Percentiles rank a stretch among this genome's conserved stretches.
Evolutionary conservation across 2,113 vertebrate genomes (phyloP).

Genomic region (Raphicerus campestris): DNA sequence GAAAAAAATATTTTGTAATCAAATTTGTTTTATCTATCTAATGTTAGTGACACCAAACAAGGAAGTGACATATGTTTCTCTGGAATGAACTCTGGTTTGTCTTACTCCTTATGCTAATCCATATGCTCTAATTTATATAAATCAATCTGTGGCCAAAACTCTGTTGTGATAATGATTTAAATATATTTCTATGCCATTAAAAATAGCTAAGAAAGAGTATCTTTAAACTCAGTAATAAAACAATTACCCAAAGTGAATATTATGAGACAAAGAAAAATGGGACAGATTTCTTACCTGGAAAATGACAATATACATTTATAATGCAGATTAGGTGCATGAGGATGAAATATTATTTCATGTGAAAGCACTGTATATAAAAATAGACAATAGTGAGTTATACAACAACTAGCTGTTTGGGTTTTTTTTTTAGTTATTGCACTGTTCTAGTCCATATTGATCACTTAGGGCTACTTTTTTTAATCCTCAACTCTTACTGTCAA

Average conservation of each 20-base stretch:
- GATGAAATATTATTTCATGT: neutral
- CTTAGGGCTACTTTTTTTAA: conserved; percentile 23
- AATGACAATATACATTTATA: neutral
- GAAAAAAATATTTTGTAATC: conserved; percentile 33
- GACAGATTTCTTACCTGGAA: neutral
- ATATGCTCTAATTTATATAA: conserved; percentile 29
- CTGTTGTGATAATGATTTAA: neutral
- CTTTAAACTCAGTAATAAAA: neutral
- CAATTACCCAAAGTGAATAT: neutral
- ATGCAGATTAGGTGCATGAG: neutral
- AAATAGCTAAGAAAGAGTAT: neutral
- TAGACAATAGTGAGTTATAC: neutral
- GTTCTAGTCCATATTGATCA: conserved; percentile 10
- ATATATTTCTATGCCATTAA: neutral
- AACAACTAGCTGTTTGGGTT: neutral
- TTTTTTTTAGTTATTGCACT: neutral
- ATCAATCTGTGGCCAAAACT: neutral
- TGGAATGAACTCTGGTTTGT: neutral
- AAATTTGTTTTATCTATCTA: conserved; percentile 37
- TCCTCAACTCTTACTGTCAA: neutral
- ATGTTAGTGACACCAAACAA: neutral
- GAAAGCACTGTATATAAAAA: neutral
- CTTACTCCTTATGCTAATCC: conserved; percentile 32
- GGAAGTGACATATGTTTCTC: neutral
- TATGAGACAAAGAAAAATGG: neutral